Evolutionary conservation across 1,140 invertebrate species (phyloP), one percentile per base, ranked within the genome.

Genomic region (Magallana gigas): DNA sequence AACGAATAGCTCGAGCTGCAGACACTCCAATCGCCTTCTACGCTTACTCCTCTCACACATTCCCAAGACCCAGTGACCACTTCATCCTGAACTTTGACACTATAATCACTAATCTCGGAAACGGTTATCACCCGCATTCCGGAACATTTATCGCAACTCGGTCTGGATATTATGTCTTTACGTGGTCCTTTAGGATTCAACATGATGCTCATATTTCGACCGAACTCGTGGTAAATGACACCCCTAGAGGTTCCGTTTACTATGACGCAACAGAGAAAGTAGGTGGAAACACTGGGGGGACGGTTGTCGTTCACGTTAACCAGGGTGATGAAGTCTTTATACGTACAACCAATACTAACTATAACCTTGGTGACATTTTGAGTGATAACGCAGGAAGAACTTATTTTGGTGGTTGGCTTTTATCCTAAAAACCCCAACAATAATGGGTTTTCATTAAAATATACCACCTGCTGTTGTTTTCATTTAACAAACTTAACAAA

Each of bases 141-240:
- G 68, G 68, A 29, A 71, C 36, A 29, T 71, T 71, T 29, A 71
- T 71, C 68, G 68, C 68, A 8, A 18, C 68, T 29, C 68, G 68
- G 12, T 29, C 68, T 23, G 68, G 68, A 71, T 29, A 2, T 8
- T 71, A 71, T 71, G 68, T 23, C 9, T 71, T 71, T 23, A 71
- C 68, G 8, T 71, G 68, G 68, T 71, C 68, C 7, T 71, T 71
- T 71, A 29, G 68, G 68, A 71, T 71, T 8, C 68, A 71, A 9
- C 23, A 71, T 8, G 68, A 71, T 23, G 23, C 68, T 1, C 68
- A 11, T 71, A n/a, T 71, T 3, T 71, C 68, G 2, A 71, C 68
- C 12, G 68, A 71, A 23, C 18, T 29, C 1, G 36, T 71, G 0
- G 68, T 71, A 1, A 71, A 71, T 29, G 68, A 71, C 12, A 11